phyloP scores from a whole-genome alignment of 1,140 invertebrate species.

The Plodia interpunctella region DNA sequence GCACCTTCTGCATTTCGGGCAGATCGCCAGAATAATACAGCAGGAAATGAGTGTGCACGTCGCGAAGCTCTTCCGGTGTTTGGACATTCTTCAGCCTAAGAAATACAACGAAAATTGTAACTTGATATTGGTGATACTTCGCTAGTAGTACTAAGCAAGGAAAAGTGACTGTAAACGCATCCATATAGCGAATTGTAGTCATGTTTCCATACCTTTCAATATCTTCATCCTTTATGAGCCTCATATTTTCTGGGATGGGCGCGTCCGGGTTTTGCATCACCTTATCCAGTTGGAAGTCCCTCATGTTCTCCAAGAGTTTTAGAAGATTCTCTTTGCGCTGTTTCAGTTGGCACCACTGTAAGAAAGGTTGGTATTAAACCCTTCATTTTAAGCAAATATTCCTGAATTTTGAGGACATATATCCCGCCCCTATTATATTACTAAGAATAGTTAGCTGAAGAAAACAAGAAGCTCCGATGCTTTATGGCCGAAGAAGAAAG shows the following conservation, averaged over 20 bases:
- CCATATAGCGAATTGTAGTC: background rate
- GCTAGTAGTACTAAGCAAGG: too few relatives aligned
- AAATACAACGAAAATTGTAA: conserved; percentile 7
- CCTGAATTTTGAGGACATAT: too few relatives aligned
- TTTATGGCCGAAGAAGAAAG: too few relatives aligned
- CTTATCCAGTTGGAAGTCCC: conserved; percentile 91
- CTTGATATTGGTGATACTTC: too few relatives aligned
- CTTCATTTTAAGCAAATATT: too few relatives aligned
- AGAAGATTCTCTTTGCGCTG: conserved; percentile 91
- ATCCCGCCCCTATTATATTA: too few relatives aligned
- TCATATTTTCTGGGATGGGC: conserved; percentile 88
- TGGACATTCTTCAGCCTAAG: conserved; percentile 85
- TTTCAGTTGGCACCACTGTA: conserved; percentile 93
- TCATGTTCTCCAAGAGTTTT: conserved; percentile 94
- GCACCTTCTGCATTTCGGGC: conserved; percentile 89
- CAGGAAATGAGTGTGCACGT: conserved; percentile 95
- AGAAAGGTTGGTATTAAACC: too few relatives aligned
- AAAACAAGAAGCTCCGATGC: too few relatives aligned
- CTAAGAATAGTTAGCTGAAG: too few relatives aligned
- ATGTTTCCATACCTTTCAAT: conserved; percentile 80
- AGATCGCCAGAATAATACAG: conserved; percentile 94
- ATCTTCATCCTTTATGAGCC: conserved; percentile 91
- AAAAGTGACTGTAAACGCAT: too few relatives aligned
- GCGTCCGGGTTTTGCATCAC: conserved; percentile 91
- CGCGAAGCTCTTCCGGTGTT: conserved; percentile 93